Percentiles rank a stretch among this genome's conserved stretches.
These are phyloP conservation scores for Numenius arquata DNA, from an alignment of 2,113 vertebrate genomes.

Conservation along the genomic window DNA sequence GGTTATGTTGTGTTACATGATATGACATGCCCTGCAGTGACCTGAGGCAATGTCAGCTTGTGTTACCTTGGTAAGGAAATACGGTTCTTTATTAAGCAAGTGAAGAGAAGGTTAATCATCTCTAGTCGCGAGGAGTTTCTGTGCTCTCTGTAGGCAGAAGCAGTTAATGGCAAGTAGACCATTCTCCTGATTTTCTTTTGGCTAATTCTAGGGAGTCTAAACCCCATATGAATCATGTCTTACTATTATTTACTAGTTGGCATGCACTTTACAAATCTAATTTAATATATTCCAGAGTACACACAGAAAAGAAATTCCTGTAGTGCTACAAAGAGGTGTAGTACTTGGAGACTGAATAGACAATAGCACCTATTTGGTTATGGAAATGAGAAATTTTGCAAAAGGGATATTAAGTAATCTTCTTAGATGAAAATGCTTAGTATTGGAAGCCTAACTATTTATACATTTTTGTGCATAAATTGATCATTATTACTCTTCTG, in stretches of 20 bases:
- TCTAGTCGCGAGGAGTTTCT: constrained; percentile 16
- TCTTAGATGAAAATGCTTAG: constrained; percentile 57
- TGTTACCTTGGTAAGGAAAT: constrained; percentile 60
- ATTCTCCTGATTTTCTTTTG: constrained; percentile 1
- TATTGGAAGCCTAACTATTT: constrained; percentile 50
- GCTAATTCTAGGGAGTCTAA: not conserved
- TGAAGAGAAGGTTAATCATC: constrained; percentile 35
- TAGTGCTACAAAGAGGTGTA: not conserved
- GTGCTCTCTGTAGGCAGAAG: constrained; percentile 14
- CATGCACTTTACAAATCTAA: not conserved
- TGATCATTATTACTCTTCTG: constrained; percentile 65
- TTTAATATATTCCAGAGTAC: constrained; percentile 10
- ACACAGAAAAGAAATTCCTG: not conserved
- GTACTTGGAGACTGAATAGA: not conserved
- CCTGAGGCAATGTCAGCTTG: constrained; percentile 71
- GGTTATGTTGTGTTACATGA: constrained; percentile 65
- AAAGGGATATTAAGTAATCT: constrained; percentile 49
- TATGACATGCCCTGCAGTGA: constrained; percentile 69
- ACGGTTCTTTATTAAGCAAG: constrained; percentile 68
- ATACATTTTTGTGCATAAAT: constrained; percentile 48
- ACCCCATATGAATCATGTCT: not conserved
- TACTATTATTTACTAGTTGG: constrained; percentile 15
- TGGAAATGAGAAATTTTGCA: constrained; percentile 53
- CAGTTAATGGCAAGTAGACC: not conserved
- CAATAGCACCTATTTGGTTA: constrained; percentile 50